These are phyloP conservation scores for Aptenodytes forsteri DNA, from an alignment of 2,113 vertebrate species.

Conservation along the genomic window DNA sequence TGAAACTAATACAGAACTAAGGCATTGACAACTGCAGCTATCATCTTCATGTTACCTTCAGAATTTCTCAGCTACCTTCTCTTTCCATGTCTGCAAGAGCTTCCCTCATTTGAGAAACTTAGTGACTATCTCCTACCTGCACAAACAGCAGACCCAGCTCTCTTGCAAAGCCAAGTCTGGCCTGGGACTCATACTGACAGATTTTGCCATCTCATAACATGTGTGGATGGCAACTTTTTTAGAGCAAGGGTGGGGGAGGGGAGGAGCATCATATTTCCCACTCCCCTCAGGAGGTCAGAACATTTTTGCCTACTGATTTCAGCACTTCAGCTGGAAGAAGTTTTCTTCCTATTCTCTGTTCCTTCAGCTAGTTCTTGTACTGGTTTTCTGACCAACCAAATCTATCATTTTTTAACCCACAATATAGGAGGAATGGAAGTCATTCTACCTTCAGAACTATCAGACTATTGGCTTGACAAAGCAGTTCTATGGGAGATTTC, in stretches of 20 bases:
- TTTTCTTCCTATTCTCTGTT: background rate
- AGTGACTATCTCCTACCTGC: background rate
- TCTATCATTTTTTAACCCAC: background rate
- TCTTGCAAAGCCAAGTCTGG: background rate
- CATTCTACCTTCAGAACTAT: background rate
- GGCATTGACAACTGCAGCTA: background rate
- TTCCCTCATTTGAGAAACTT: background rate
- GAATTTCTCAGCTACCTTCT: background rate
- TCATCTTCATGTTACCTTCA: background rate
- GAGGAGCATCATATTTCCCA: background rate
- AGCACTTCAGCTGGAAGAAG: background rate
- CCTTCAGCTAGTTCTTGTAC: background rate
- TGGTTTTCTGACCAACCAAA: background rate
- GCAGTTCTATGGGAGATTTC: background rate
- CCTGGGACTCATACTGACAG: background rate
- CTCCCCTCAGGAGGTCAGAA: background rate
- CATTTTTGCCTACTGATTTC: background rate
- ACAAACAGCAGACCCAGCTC: background rate
- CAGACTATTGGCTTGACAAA: background rate
- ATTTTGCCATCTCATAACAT: background rate
- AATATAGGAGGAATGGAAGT: background rate
- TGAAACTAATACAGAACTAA: background rate
- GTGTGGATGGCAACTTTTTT: background rate
- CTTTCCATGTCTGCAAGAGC: background rate
- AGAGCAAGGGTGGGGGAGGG: fast-evolving